Base-by-base conservation (phyloP, 2,888 invertebrate genomes). In the Onchidella celtica region DNA sequence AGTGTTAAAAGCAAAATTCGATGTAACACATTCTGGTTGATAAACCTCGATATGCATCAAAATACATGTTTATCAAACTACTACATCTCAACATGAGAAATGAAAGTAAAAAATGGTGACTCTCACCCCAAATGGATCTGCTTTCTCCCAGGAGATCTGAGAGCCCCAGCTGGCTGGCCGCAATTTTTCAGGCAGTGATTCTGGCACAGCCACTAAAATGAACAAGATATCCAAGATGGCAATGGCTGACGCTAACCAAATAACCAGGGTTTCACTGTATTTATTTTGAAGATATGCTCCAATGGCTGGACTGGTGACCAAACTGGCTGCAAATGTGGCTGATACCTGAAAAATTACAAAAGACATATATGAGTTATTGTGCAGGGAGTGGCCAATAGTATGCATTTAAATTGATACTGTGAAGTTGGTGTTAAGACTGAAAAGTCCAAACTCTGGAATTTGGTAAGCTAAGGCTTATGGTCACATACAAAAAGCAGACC, bases 241-340 rank as follows among this genome's bases (percentile, higher is more conserved):
- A 82, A 99, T 97, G 75, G 94, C 97, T 0, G 99, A 98, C 65
- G 99, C 99, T 85, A 99, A 95, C 63, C 98, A 97, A 69, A 99
- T 98, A 61, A 99, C 98, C 76, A 98, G 95, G 86, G 95, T 95
- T 88, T 95, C 95, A 85, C 97, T 96, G 92, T 98, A 98, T 83
- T 95, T 95, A 91, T 96, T 88, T 55, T 93, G 94, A 73, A 95
- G 90, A 88, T 94, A 95, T 4, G 95, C 95, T n/a, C 99, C 99
- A 78, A 99, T 95, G 2, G 99, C 99, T 17, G 99, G 99, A 83
- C 98, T 98, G 87, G 99, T 99, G 70, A 99, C 99, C 95, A 99
- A 96, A 93, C 98, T 99, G 85, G 99, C 99, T 24, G 99, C 99
- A 94, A 99, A 99, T 80, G 99, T 99, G 38, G 99, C 99, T 34